Evolutionary conservation across 2,797 vertebrate genomes (phyloP).

Genomic region (Australoheros facetus): DNA sequence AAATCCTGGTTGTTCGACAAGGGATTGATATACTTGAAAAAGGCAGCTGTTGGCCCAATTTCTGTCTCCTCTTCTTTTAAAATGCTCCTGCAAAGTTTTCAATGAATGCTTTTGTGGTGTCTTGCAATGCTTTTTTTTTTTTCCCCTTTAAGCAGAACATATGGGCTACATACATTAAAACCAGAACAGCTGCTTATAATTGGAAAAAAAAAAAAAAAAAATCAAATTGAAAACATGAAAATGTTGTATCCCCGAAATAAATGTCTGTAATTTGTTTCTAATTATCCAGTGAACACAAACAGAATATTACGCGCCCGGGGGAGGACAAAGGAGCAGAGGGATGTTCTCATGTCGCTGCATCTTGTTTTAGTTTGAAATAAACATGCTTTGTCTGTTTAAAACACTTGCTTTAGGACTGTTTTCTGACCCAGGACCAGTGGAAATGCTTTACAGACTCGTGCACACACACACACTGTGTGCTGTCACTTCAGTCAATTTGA

Average conservation of each 20-base stretch:
- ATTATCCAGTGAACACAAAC: slow-evolving; percentile 89
- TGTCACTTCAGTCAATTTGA: slow-evolving; percentile 65
- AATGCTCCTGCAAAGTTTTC: slow-evolving; percentile 93
- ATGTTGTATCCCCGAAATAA: slow-evolving; percentile 94
- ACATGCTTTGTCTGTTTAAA: slow-evolving; percentile 98
- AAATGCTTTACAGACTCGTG: slow-evolving; percentile 63
- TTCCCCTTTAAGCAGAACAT: slow-evolving; percentile 72
- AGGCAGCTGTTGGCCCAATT: slow-evolving; percentile 84
- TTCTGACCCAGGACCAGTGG: slow-evolving; percentile 81
- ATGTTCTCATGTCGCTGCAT: slow-evolving; percentile 92
- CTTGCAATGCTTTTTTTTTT: slow-evolving; percentile 84
- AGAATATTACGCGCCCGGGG: slow-evolving; percentile 63
- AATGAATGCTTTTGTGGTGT: slow-evolving; percentile 92
- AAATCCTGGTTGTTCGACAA: slow-evolving; percentile 87
- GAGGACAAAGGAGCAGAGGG: slow-evolving; percentile 64
- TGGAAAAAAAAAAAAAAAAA: slow-evolving; percentile 45
- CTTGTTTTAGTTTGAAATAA: slow-evolving; percentile 99
- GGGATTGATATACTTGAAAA: slow-evolving; percentile 88
- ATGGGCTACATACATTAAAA: slow-evolving; percentile 80
- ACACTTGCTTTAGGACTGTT: slow-evolving; percentile 98
- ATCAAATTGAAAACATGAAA: slow-evolving; percentile 84
- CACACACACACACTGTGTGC: slow-evolving; percentile 52
- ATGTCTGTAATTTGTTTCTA: slow-evolving; percentile 96
- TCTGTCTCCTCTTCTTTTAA: slow-evolving; percentile 85
- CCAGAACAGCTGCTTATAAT: slow-evolving; percentile 82